These are phyloP conservation scores for Platygyra sinensis DNA, from an alignment of 64 coral and sea anemone species.

Conservation along the genomic window DNA sequence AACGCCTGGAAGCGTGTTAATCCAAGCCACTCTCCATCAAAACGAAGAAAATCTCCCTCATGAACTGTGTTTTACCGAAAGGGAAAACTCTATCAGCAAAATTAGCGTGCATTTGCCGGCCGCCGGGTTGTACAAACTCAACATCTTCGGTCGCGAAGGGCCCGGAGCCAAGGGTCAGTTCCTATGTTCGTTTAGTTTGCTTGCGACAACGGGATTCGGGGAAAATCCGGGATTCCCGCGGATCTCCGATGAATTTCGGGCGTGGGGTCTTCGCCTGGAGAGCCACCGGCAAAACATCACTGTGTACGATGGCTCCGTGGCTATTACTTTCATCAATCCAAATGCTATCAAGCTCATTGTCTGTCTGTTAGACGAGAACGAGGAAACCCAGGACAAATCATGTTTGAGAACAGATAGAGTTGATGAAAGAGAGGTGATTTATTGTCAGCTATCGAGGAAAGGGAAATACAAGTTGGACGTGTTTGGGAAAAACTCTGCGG, in stretches of 20 bases:
- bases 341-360: conserved; percentile 27
- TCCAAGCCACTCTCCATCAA: conserved; percentile 16
- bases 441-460: conserved; percentile 27
- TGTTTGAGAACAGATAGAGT: conserved; percentile 15
- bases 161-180: conserved; percentile 30
- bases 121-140: conserved; percentile 45
- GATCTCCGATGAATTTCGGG: conserved; percentile 52
- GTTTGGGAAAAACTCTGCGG: conserved; percentile 46
- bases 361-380: conserved; percentile 17
- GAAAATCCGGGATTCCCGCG: conserved; percentile 62
- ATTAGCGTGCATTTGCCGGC: conserved; percentile 33
- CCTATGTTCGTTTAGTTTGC: conserved; percentile 23
- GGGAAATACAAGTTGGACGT: conserved; percentile 58
- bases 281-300: conserved; percentile 69
- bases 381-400: conserved; percentile 7
- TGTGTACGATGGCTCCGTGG: conserved; percentile 55
- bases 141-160: conserved; percentile 51
- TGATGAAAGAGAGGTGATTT: conserved; percentile 34
- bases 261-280: conserved; percentile 56
- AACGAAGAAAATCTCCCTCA: conserved; percentile 24
- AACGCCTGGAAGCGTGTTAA: conserved; percentile 13
- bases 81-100: conserved; percentile 3
- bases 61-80: conserved; percentile 22
- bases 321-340: conserved; percentile 53
- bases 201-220: conserved; percentile 39